A percentile compares a stretch with the other conserved stretches of the same genome.
These are phyloP conservation scores for Halocynthia aurantium DNA, from an alignment of 23 tunicate species.

Conservation along the genomic window DNA sequence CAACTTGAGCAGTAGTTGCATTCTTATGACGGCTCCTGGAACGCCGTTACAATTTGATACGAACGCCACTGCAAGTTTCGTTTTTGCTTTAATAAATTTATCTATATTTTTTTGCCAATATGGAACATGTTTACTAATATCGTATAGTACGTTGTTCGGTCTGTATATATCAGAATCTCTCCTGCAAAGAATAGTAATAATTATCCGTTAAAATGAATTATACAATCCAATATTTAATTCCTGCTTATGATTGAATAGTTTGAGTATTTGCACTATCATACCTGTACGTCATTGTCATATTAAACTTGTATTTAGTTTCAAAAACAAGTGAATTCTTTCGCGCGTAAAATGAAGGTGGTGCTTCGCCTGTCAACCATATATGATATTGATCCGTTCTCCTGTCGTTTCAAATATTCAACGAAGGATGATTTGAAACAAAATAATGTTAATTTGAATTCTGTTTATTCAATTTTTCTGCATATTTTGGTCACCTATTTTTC, in stretches of 20 bases:
- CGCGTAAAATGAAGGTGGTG: not conserved
- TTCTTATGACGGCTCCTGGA: conserved; percentile 47
- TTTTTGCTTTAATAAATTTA: conserved; percentile 25
- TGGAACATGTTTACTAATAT: not conserved
- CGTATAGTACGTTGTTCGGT: not conserved
- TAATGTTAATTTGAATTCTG: no score
- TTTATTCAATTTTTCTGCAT: no score
- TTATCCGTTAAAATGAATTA: no score
- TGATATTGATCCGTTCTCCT: conserved; percentile 4
- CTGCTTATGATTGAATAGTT: no score
- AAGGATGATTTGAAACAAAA: no score
- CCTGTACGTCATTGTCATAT: conserved; percentile 11
- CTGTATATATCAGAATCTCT: conserved; percentile 15
- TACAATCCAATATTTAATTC: no score
- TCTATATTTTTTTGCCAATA: conserved; percentile 17
- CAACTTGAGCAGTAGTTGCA: conserved; percentile 20
- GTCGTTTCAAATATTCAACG: not conserved
- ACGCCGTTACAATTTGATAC: conserved; percentile 58
- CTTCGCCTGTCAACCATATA: conserved; percentile 10
- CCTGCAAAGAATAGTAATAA: not conserved
- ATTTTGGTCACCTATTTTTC: no score
- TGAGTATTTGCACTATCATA: not conserved
- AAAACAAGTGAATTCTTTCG: not conserved
- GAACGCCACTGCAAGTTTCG: conserved; percentile 52
- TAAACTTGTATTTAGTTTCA: conserved; percentile 4